Evolutionary conservation across 2,797 vertebrate genomes (phyloP).

Genomic region (Propithecus perrieri): DNA sequence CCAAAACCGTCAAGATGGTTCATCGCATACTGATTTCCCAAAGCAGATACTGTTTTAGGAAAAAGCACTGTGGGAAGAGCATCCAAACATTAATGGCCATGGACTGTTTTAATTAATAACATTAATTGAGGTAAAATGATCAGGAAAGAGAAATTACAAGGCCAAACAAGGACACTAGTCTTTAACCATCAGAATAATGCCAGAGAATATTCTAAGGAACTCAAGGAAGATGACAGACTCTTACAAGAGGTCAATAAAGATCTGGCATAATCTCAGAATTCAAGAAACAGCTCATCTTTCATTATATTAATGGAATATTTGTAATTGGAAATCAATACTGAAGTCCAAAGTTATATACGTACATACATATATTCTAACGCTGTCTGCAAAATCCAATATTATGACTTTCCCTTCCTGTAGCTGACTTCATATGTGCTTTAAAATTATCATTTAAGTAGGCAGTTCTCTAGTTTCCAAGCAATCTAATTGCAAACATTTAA

Average conservation of each 20-base stretch:
- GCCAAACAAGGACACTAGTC: not conserved
- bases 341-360: not conserved
- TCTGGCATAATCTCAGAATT: constrained; percentile 6
- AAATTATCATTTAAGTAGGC: not conserved
- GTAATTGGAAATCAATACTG: not conserved
- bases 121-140: not conserved
- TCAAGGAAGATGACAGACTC: not conserved
- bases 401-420: not conserved
- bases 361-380: not conserved
- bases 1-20: not conserved
- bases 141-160: not conserved
- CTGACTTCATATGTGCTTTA: not conserved
- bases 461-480: not conserved
- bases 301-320: not conserved
- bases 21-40: not conserved
- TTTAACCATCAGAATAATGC: not conserved
- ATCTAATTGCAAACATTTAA: not conserved
- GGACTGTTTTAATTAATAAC: not conserved
- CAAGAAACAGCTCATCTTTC: not conserved
- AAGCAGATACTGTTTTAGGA: not conserved
- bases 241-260: not conserved
- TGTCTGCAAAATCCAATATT: not conserved
- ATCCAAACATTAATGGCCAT: not conserved
- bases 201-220: not conserved
- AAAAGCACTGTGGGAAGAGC: not conserved